A percentile compares a stretch with the other conserved stretches of the same genome.
Evolutionary conservation across 2,888 invertebrate genomes (phyloP).

Genomic region (Machimus atricapillus): DNA sequence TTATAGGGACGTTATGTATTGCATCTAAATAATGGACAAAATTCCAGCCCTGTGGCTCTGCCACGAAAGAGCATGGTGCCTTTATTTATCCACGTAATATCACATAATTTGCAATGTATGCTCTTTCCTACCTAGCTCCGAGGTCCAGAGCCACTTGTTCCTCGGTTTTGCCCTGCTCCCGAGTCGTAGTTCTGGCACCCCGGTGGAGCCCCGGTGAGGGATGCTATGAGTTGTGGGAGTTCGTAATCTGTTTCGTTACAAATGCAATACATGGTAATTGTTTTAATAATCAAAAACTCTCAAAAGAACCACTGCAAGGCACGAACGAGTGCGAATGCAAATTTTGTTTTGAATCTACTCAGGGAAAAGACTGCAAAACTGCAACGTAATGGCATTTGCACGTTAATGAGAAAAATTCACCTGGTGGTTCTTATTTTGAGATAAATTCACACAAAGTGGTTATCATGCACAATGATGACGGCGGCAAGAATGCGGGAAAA

Average conservation of each 20-base stretch:
- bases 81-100: conserved; percentile 23
- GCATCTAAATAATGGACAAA: conserved; percentile 34
- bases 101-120: conserved; percentile 10
- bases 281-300: not conserved
- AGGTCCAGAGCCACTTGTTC: not conserved
- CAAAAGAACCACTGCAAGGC: not conserved
- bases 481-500: not conserved
- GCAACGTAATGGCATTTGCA: not conserved
- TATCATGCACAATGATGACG: not conserved
- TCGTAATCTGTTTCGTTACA: not conserved
- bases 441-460: not conserved
- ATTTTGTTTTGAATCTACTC: not conserved
- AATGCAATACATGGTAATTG: not conserved
- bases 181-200: not conserved
- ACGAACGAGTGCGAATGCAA: not conserved
- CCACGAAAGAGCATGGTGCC: not conserved
- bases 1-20: conserved; percentile 17
- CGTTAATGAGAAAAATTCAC: not conserved
- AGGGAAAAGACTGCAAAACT: not conserved
- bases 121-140: not conserved
- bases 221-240: conserved; percentile 6
- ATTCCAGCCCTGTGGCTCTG: not conserved
- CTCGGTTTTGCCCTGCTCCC: not conserved
- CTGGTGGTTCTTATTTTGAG: not conserved
- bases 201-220: not conserved